A percentile compares a stretch with the other conserved stretches of the same genome.
Conservation (phyloP, 2,797 vertebrate species). For the Okamejei kenojei region DNA sequence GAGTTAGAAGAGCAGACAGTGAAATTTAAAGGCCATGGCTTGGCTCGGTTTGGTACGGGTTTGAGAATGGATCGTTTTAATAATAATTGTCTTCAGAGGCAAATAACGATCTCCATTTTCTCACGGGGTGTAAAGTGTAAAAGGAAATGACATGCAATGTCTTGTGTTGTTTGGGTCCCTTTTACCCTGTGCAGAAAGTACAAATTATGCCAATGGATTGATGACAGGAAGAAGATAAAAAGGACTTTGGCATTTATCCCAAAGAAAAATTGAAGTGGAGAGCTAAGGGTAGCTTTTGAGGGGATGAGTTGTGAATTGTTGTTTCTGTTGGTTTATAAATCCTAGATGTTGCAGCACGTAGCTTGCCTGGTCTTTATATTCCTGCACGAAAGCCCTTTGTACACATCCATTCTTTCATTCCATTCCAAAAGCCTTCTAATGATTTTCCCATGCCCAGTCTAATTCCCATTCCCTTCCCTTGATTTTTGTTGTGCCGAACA, state of each 20-base stretch:
- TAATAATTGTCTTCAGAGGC: not conserved
- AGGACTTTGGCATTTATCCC: too few species aligned
- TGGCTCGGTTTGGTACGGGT: too few species aligned
- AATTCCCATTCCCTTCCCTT: not conserved
- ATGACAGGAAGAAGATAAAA: too few species aligned
- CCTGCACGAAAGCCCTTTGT: not conserved
- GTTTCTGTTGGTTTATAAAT: not conserved
- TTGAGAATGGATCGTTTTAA: not conserved
- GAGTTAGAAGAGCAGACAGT: too few species aligned
- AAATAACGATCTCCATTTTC: too few species aligned
- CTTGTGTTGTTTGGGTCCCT: not conserved
- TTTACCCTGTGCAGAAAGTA: not conserved
- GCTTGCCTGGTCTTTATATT: not conserved
- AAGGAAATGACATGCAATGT: not conserved
- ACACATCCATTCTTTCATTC: not conserved
- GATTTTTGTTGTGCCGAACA: too few species aligned
- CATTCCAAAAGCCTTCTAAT: too few species aligned
- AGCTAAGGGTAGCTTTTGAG: too few species aligned
- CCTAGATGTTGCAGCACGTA: not conserved
- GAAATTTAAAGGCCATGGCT: too few species aligned
- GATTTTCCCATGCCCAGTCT: not conserved
- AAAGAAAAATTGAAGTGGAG: too few species aligned
- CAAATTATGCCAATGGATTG: not conserved
- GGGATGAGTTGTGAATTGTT: not conserved
- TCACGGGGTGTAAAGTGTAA: not conserved